Evolutionary conservation across 2,113 vertebrate genomes (phyloP).

Genomic region (Python bivittatus): DNA sequence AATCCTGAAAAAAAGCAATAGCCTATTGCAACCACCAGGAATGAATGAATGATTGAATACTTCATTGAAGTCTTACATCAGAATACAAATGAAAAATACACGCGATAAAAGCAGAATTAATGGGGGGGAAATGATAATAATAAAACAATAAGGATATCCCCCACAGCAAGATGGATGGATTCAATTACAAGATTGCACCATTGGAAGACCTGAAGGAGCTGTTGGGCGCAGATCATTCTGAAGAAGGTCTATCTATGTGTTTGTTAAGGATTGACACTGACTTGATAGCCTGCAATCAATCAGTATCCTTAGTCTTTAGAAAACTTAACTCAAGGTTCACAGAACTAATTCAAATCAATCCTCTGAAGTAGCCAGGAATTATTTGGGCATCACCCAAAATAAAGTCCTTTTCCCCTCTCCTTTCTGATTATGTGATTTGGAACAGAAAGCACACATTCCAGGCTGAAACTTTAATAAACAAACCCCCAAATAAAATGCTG

Average conservation of each 20-base stretch:
- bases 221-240: neutral
- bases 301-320: neutral
- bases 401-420: neutral
- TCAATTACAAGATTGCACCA: neutral
- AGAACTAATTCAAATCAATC: neutral
- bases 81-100: neutral
- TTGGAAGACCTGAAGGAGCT: neutral
- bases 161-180: neutral
- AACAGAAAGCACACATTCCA: neutral
- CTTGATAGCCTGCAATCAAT: neutral
- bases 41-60: neutral
- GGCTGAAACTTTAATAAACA: neutral
- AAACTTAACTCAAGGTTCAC: neutral
- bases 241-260: neutral
- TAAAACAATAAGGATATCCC: neutral
- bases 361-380: neutral
- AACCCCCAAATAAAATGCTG: neutral
- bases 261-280: neutral
- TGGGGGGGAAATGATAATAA: neutral
- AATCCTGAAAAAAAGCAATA: neutral
- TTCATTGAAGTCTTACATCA: neutral
- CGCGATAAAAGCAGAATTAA: neutral
- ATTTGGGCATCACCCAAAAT: neutral
- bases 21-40: neutral
- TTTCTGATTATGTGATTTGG: neutral